Conservation (phyloP, 1,140 invertebrate genomes). For the Tribolium castaneum region DNA sequence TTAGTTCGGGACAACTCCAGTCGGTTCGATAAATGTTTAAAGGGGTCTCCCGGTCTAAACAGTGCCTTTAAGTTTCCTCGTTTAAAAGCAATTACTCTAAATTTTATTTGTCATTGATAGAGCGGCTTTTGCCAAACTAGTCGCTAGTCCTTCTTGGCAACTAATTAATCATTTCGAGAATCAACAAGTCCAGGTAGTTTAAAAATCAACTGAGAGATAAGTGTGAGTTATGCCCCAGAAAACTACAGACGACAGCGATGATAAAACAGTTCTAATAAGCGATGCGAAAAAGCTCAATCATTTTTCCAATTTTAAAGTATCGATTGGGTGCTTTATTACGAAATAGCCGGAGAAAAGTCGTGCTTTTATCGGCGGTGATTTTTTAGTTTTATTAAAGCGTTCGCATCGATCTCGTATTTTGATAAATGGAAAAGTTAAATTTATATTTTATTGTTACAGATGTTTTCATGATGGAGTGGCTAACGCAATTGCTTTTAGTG, state of each 20-base stretch:
- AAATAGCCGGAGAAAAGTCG: not conserved
- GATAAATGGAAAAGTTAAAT: constrained; percentile 22
- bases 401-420: not conserved
- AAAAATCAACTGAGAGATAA: not conserved
- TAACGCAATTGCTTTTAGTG: constrained; percentile 42
- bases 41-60: not conserved
- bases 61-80: not conserved
- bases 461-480: constrained; percentile 44
- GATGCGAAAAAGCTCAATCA: not conserved
- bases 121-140: not conserved
- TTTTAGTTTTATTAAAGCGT: constrained; percentile 3
- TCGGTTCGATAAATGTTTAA: constrained; percentile 19
- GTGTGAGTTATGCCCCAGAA: not conserved
- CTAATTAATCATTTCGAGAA: not conserved
- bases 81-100: not conserved
- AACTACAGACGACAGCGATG: not conserved
- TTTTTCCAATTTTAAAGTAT: not conserved
- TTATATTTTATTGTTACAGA: constrained; percentile 47
- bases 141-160: not conserved
- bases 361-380: not conserved
- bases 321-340: not conserved
- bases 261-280: constrained; percentile 6
- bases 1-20: constrained; percentile 15
- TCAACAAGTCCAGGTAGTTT: not conserved
- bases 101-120: not conserved